Percentiles rank a stretch among this genome's conserved stretches.
phyloP scores from a whole-genome alignment of 2,888 invertebrate genomes.

The Agrenia bidenticulata region DNA sequence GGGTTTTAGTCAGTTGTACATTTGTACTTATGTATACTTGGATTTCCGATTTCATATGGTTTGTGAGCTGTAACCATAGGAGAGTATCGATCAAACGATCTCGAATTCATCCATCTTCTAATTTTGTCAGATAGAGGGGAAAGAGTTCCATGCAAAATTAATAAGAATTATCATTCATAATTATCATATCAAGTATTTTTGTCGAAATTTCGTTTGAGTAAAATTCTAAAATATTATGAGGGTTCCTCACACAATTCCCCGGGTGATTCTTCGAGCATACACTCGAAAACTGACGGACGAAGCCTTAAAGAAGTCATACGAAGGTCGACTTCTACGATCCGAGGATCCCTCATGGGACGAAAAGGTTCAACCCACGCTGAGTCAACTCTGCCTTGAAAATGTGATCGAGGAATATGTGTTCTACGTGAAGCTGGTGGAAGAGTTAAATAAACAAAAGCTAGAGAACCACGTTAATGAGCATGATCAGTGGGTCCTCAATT shows the following conservation, averaged over 20 bases:
- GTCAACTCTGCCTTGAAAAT: constrained; percentile 37
- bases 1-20: no score
- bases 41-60: no score
- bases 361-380: constrained; percentile 27
- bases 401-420: constrained; percentile 48
- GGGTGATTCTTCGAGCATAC: constrained; percentile 45
- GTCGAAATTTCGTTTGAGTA: no score
- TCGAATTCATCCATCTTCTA: no score
- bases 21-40: no score
- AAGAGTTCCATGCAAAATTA: no score
- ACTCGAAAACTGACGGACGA: constrained; percentile 42
- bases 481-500: constrained; percentile 41
- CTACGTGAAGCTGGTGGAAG: constrained; percentile 41
- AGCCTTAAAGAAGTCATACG: constrained; percentile 42
- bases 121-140: no score
- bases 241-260: constrained; percentile 51
- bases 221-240: constrained; percentile 31
- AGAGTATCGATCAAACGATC: no score
- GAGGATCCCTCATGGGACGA: constrained; percentile 50
- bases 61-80: no score
- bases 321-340: constrained; percentile 43
- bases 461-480: constrained; percentile 29
- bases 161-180: no score
- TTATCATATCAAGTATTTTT: no score
- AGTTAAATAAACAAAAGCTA: constrained; percentile 35